Percentiles rank a stretch among this genome's conserved stretches.
phyloP scores from a whole-genome alignment of 2,888 invertebrate species.

The Holacanthella duospinosa region DNA sequence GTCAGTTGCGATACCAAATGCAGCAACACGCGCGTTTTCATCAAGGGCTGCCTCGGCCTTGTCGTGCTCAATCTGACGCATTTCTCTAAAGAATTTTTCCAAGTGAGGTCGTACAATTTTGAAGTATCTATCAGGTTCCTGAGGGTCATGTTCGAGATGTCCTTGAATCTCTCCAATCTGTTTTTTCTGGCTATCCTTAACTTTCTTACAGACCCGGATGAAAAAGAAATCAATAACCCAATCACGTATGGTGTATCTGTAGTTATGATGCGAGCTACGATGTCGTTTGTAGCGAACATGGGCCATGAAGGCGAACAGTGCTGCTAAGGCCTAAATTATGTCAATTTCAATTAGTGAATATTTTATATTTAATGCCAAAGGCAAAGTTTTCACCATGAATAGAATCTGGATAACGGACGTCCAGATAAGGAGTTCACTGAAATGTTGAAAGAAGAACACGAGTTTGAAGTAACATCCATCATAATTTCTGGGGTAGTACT shows the following conservation, averaged over 20 bases:
- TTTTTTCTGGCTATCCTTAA: background rate
- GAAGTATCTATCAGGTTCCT: no score
- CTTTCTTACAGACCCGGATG: background rate
- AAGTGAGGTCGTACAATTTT: no score
- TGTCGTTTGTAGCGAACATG: background rate
- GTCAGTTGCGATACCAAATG: background rate
- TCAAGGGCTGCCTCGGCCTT: background rate
- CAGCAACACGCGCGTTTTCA: background rate
- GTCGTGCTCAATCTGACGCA: background rate
- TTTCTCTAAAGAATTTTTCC: background rate
- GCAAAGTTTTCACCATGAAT: background rate
- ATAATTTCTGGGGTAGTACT: no score
- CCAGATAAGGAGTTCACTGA: background rate
- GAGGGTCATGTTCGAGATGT: no score
- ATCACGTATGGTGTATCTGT: background rate
- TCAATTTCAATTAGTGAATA: background rate
- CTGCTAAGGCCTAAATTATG: background rate
- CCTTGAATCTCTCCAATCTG: no score
- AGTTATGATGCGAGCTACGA: background rate
- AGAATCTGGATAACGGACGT: background rate
- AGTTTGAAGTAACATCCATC: background rate
- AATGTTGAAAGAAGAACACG: background rate
- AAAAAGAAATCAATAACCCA: background rate
- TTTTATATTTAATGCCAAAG: background rate
- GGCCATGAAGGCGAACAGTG: background rate